Evolutionary conservation across 2,113 vertebrate species (phyloP).

Genomic region (Carassius gibelio): DNA sequence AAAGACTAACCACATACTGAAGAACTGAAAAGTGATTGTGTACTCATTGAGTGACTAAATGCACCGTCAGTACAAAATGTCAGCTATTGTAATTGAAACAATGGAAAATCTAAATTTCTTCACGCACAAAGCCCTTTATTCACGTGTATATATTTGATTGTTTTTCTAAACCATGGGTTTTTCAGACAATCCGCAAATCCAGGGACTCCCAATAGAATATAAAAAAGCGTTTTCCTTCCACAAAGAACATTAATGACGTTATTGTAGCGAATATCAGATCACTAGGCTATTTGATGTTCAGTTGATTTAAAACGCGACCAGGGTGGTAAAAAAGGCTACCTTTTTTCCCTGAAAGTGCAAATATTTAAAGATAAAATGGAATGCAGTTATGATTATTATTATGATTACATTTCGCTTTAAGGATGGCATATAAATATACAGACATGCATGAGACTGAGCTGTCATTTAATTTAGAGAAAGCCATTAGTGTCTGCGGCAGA

Average conservation of each 20-base stretch:
- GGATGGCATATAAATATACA: not conserved
- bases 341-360: not conserved
- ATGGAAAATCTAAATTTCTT: not conserved
- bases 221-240: not conserved
- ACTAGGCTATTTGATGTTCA: not conserved
- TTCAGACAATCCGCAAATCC: not conserved
- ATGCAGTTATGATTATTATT: not conserved
- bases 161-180: not conserved
- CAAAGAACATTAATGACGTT: not conserved
- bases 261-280: not conserved
- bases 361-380: not conserved
- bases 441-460: not conserved
- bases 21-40: not conserved
- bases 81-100: not conserved
- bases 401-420: not conserved
- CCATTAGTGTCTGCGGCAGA: conserved; percentile 6
- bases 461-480: not conserved
- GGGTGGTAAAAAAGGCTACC: not conserved
- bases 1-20: not conserved
- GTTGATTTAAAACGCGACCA: not conserved
- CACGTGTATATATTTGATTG: not conserved
- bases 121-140: not conserved
- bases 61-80: not conserved
- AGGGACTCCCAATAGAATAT: not conserved
- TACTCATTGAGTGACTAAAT: not conserved